Conservation (phyloP, 2,113 vertebrate genomes). For the Eurystomus gularis region DNA sequence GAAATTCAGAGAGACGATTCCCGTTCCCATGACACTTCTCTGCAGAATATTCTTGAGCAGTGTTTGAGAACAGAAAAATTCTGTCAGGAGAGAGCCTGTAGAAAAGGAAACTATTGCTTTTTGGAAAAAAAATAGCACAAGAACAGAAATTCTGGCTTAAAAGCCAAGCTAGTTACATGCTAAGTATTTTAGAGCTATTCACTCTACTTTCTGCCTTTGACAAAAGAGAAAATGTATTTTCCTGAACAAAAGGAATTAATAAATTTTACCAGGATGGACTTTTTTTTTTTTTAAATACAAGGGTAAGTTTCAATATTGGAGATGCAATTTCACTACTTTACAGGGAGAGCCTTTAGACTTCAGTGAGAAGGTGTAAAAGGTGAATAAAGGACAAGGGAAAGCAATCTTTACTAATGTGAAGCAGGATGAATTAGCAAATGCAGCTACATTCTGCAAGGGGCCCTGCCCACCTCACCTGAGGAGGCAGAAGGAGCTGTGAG, state of each 20-base stretch:
- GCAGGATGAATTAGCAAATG: neutral
- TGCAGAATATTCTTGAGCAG: neutral
- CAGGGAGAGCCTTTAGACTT: neutral
- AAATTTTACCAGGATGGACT: neutral
- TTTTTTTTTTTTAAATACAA: neutral
- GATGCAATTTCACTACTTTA: neutral
- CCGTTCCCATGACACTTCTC: neutral
- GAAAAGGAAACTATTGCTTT: neutral
- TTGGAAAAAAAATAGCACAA: neutral
- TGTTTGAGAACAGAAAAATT: neutral
- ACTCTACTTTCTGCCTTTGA: neutral
- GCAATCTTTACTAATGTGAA: neutral
- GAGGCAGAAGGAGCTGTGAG: neutral
- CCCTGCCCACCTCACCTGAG: neutral
- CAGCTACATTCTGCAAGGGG: accelerated
- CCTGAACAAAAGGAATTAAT: neutral
- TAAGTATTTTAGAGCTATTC: neutral
- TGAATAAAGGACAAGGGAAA: neutral
- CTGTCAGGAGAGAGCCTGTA: neutral
- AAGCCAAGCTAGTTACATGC: neutral
- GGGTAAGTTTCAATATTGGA: neutral
- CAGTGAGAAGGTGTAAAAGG: neutral
- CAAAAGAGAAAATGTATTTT: neutral
- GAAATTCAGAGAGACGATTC: neutral
- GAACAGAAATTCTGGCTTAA: neutral